These are phyloP conservation scores for Coendou prehensilis DNA, from an alignment of 2,797 vertebrate species.

Conservation along the genomic window DNA sequence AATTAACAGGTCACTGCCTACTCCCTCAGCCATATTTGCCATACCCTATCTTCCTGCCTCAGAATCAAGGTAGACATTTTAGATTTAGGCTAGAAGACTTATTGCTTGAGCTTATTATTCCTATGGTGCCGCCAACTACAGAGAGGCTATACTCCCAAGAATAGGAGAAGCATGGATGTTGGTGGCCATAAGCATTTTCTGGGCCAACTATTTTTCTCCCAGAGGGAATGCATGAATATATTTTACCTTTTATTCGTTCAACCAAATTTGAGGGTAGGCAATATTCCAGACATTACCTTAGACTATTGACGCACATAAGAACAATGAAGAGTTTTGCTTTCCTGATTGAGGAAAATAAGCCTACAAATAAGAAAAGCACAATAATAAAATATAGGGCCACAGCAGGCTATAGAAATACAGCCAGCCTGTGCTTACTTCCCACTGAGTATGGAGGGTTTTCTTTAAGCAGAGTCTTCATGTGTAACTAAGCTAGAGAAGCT, in stretches of 20 bases:
- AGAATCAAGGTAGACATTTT: not conserved
- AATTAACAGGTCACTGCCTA: not conserved
- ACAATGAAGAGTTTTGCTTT: not conserved
- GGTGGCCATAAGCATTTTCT: not conserved
- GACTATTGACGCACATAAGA: not conserved
- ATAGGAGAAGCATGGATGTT: not conserved
- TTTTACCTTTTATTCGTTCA: not conserved
- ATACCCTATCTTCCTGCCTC: not conserved
- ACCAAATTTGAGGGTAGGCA: not conserved
- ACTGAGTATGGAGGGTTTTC: not conserved
- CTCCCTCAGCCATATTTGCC: not conserved
- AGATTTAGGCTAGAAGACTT: not conserved
- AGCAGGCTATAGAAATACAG: not conserved
- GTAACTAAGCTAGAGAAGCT: not conserved
- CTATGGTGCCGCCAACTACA: not conserved
- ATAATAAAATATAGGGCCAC: not conserved
- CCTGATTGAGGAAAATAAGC: not conserved
- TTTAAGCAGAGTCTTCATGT: not conserved
- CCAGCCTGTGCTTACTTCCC: rapidly evolving
- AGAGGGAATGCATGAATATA: not conserved
- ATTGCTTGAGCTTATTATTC: not conserved
- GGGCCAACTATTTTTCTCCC: not conserved
- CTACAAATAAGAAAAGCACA: not conserved
- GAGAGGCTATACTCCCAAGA: not conserved
- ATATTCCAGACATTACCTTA: not conserved